A percentile compares a stretch with the other conserved stretches of the same genome.
These are phyloP conservation scores for Melikaiella ostensackeni DNA, from an alignment of 2,888 invertebrate species.

Conservation along the genomic window DNA sequence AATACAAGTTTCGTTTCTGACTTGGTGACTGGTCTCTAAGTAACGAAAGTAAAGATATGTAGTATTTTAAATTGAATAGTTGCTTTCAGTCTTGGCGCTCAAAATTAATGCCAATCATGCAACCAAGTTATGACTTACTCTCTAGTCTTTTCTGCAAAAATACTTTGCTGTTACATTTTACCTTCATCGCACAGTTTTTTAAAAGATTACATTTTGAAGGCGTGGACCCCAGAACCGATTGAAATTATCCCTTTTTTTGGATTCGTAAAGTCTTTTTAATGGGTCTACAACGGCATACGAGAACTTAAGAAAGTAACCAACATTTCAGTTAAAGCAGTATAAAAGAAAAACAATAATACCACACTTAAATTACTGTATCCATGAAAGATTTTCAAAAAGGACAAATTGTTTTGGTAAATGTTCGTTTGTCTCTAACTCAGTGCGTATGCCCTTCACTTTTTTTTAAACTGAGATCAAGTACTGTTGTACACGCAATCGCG, in stretches of 20 bases:
- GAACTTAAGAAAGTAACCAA: no score
- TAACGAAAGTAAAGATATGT: no score
- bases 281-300: no score
- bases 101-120: neutral
- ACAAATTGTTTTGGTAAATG: neutral
- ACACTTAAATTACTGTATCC: neutral
- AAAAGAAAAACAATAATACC: no score
- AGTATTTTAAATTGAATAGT: neutral
- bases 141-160: neutral
- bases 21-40: neutral
- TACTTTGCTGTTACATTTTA: neutral
- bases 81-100: neutral
- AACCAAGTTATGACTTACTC: neutral
- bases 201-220: neutral
- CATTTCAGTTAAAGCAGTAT: no score
- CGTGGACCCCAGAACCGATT: neutral
- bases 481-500: conserved; percentile 20
- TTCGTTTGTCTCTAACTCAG: neutral
- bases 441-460: neutral
- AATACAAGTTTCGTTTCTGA: neutral
- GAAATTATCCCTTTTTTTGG: neutral
- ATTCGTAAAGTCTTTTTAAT: no score
- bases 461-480: neutral
- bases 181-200: neutral
- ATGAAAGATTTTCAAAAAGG: neutral